Percentiles rank a stretch among this genome's conserved stretches.
Evolutionary conservation across 2,797 vertebrate genomes (phyloP).

Genomic region (Oryzias sinensis): DNA sequence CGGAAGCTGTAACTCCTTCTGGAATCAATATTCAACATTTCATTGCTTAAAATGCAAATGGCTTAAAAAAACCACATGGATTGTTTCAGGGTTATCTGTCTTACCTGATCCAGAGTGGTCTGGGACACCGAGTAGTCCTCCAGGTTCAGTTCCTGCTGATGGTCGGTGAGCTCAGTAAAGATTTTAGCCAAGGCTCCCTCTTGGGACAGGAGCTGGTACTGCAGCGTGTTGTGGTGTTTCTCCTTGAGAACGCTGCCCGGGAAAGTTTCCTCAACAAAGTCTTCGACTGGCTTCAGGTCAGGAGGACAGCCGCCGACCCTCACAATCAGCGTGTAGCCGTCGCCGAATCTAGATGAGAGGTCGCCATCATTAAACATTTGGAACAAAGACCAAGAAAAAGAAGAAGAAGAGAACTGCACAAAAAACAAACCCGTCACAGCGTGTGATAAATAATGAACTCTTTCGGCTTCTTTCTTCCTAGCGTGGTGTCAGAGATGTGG

Average conservation of each 20-base stretch:
- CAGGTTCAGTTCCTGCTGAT: conserved; percentile 85
- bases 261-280: conserved; percentile 86
- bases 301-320: conserved; percentile 84
- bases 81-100: conserved; percentile 1
- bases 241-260: conserved; percentile 90
- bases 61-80: not conserved
- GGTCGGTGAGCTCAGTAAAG: conserved; percentile 87
- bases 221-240: conserved; percentile 94
- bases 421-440: conserved; percentile 2
- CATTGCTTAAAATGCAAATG: not conserved
- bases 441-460: conserved; percentile 21
- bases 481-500: conserved; percentile 13
- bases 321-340: conserved; percentile 93
- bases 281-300: conserved; percentile 84
- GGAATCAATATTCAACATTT: not conserved
- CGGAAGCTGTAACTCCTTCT: not conserved
- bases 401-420: too few relatives aligned
- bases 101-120: conserved; percentile 97
- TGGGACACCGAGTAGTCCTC: conserved; percentile 99
- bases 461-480: conserved; percentile 11
- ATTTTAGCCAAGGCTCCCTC: conserved; percentile 88
- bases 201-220: conserved; percentile 88
- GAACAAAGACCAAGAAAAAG: not conserved
- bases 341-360: conserved; percentile 87
- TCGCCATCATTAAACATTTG: not conserved